Evolutionary conservation across 2,797 vertebrate genomes (phyloP).

Genomic region (Xenops minutus): DNA sequence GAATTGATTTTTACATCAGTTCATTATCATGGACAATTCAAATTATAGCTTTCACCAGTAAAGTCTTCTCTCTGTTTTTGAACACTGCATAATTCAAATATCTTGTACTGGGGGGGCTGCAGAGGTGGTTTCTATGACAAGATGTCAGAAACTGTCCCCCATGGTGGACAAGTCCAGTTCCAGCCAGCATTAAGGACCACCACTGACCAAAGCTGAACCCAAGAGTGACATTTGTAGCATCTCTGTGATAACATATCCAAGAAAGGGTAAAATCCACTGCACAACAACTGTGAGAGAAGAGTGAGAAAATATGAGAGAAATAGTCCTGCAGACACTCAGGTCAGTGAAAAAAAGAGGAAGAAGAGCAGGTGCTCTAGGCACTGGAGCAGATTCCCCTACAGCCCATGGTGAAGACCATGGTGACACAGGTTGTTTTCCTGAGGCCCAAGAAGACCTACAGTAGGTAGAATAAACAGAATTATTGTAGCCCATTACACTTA

Average conservation of each 20-base stretch:
- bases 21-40: background rate
- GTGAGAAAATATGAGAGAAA: background rate
- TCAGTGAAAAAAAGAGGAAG: background rate
- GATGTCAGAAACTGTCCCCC: background rate
- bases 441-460: fast-evolving
- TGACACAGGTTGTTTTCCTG: fast-evolving
- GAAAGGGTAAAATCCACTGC: fast-evolving
- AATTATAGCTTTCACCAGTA: background rate
- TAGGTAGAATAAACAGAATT: background rate
- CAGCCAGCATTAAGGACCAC: background rate
- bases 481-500: background rate
- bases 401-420: fast-evolving
- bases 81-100: background rate
- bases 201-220: background rate
- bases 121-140: background rate
- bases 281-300: background rate
- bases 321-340: background rate
- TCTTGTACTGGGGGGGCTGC: fast-evolving
- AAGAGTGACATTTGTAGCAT: fast-evolving
- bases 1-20: background rate
- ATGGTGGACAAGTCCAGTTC: background rate
- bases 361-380: background rate
- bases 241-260: background rate
- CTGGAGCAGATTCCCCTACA: background rate
- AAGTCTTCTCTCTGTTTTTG: background rate